Evolutionary conservation across 2,888 invertebrate species (phyloP).

Genomic region (Prosopocoilus inquinatus): DNA sequence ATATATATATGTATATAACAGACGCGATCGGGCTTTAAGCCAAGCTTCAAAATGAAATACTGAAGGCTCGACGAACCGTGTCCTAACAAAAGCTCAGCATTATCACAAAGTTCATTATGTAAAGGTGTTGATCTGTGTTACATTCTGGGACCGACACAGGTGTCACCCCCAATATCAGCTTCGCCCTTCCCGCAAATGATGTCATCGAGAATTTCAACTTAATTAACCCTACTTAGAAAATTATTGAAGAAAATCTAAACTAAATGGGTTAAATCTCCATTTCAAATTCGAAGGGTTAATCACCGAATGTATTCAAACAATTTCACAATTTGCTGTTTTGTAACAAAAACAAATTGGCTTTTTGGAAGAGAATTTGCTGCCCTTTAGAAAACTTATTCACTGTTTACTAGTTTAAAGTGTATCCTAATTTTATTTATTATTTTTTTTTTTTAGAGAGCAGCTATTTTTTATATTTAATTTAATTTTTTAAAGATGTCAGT

Average conservation of each 20-base stretch:
- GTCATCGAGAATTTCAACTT: background rate
- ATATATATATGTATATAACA: too few species aligned
- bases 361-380: too few species aligned
- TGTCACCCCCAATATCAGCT: constrained; percentile 23
- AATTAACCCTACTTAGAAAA: background rate
- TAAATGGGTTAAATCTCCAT: background rate
- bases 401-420: too few species aligned
- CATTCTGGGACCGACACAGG: constrained; percentile 32
- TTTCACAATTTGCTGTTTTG: too few species aligned
- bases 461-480: too few species aligned
- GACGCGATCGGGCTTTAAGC: constrained; percentile 14
- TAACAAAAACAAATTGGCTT: too few species aligned
- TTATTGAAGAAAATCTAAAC: background rate
- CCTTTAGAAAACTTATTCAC: too few species aligned
- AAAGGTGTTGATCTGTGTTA: constrained; percentile 33
- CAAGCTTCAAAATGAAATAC: constrained; percentile 22
- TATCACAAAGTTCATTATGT: constrained; percentile 30
- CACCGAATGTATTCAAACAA: too few species aligned
- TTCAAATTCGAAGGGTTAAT: too few species aligned
- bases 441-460: too few species aligned
- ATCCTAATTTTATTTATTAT: too few species aligned
- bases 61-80: constrained; percentile 23
- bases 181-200: background rate
- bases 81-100: constrained; percentile 24
- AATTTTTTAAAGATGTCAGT: too few species aligned